A percentile compares a stretch with the other conserved stretches of the same genome.
Evolutionary conservation across 2,888 invertebrate species (phyloP).

Genomic region (Sphaerophoria rueppellii): DNA sequence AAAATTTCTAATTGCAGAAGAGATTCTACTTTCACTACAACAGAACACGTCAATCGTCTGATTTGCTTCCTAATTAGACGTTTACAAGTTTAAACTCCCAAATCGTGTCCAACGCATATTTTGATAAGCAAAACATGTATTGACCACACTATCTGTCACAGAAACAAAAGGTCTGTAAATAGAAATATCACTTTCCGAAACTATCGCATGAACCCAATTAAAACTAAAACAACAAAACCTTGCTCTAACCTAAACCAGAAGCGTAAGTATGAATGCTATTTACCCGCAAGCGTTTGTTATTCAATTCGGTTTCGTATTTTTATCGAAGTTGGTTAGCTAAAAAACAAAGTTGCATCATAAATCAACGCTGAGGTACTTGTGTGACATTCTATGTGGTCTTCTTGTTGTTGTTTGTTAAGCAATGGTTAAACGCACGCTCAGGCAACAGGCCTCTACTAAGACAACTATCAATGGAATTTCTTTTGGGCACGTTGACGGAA

Average conservation of each 20-base stretch:
- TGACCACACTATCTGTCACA: too few species aligned
- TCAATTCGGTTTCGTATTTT: conserved; percentile 19
- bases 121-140: too few species aligned
- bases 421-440: neutral
- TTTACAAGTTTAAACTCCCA: too few species aligned
- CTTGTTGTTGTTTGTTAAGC: neutral
- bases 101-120: too few species aligned
- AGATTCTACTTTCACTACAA: too few species aligned
- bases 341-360: conserved; percentile 50
- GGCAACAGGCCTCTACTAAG: neutral
- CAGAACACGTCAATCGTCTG: too few species aligned
- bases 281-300: conserved; percentile 31
- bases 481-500: conserved; percentile 52
- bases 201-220: too few species aligned
- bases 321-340: conserved; percentile 17
- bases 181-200: too few species aligned
- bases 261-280: conserved; percentile 7
- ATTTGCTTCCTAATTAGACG: too few species aligned
- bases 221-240: neutral
- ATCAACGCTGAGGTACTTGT: conserved; percentile 8
- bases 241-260: conserved; percentile 14
- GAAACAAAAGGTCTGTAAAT: too few species aligned
- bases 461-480: neutral
- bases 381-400: conserved; percentile 21
- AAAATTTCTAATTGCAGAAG: too few species aligned